These are phyloP conservation scores for Hypocryptadius cinnamomeus DNA, from an alignment of 2,113 vertebrate species.

Conservation along the genomic window DNA sequence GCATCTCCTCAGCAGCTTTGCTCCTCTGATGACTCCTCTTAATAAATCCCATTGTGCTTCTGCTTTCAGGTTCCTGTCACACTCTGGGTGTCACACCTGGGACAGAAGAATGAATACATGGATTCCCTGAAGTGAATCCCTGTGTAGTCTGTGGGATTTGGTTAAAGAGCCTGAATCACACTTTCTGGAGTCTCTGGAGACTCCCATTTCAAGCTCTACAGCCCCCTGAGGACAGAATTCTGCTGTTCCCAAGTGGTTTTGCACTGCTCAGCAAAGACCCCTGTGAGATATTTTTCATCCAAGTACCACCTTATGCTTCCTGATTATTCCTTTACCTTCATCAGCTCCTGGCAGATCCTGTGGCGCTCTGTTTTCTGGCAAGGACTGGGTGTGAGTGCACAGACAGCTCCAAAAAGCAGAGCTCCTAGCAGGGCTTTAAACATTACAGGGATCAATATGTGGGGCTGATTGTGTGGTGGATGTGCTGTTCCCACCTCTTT, in stretches of 20 bases:
- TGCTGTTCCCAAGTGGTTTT: not conserved
- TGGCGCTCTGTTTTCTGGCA: not conserved
- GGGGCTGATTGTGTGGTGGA: not conserved
- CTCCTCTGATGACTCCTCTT: not conserved
- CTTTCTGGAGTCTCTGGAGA: not conserved
- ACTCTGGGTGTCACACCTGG: not conserved
- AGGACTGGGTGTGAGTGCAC: not conserved
- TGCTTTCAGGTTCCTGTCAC: not conserved
- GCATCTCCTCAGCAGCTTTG: not conserved
- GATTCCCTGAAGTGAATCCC: not conserved
- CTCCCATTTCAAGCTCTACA: not conserved
- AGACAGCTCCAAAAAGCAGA: not conserved
- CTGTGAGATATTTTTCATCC: not conserved
- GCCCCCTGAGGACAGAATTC: not conserved
- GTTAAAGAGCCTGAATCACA: not conserved
- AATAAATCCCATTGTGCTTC: not conserved
- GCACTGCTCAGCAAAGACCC: not conserved
- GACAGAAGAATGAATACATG: not conserved
- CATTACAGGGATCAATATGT: not conserved
- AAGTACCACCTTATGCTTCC: not conserved
- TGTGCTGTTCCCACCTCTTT: not conserved
- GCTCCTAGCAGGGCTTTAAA: not conserved
- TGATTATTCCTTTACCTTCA: not conserved
- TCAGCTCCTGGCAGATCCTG: not conserved
- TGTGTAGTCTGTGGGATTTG: fast-evolving